These are phyloP conservation scores for Rhombomys opimus DNA, from an alignment of 2,113 vertebrate species.

Conservation along the genomic window DNA sequence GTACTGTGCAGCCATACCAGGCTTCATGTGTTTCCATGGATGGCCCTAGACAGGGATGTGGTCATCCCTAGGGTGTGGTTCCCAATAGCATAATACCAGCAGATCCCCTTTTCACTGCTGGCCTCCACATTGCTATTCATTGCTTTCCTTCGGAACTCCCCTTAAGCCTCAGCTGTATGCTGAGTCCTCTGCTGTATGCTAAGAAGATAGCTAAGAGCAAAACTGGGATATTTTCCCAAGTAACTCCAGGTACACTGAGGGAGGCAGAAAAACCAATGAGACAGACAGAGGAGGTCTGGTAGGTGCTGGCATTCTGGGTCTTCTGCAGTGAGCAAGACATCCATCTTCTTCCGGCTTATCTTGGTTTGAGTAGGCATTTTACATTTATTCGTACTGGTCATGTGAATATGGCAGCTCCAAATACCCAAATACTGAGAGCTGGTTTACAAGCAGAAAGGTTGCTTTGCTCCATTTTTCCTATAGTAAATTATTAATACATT, in stretches of 20 bases:
- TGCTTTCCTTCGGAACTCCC: neutral
- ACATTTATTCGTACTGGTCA: neutral
- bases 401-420: neutral
- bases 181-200: neutral
- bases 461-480: neutral
- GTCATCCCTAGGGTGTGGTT: neutral
- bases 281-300: neutral
- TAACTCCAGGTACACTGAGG: neutral
- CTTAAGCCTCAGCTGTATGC: neutral
- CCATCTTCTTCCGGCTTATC: neutral
- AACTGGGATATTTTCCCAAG: neutral
- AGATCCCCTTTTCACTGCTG: neutral
- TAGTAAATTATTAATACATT: neutral
- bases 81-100: neutral
- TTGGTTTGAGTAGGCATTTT: neutral
- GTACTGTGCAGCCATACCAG: neutral
- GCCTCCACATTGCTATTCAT: neutral
- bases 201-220: neutral
- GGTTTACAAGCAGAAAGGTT: neutral
- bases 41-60: neutral
- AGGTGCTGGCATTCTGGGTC: rapidly evolving
- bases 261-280: neutral
- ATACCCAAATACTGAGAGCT: neutral
- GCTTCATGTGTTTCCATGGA: neutral
- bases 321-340: neutral